phyloP scores from a whole-genome alignment of 2,888 invertebrate species.

The Metallyticus violacea region DNA sequence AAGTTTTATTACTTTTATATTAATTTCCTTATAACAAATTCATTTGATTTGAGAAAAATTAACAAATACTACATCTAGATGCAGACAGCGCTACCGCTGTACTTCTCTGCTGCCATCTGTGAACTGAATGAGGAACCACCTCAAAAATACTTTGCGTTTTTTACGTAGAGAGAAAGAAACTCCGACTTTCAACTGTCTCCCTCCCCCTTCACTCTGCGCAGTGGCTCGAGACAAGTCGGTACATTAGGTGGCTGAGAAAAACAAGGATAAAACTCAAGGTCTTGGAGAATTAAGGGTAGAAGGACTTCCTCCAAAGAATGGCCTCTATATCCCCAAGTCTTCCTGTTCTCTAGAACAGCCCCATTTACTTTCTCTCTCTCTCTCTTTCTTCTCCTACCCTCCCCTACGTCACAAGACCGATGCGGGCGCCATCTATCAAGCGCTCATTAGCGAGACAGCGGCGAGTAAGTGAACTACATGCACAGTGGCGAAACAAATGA shows the following conservation, averaged over 20 bases:
- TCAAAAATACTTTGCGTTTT: neutral
- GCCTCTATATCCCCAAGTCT: neutral
- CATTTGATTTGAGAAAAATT: no score
- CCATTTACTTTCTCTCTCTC: neutral
- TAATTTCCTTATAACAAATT: no score
- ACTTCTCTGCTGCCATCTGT: no score
- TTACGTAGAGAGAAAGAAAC: neutral
- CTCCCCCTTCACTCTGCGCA: neutral
- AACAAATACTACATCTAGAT: no score
- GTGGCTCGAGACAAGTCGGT: neutral
- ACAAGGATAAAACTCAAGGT: neutral
- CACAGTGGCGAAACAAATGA: conserved; percentile 21
- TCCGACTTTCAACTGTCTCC: neutral
- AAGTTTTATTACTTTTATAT: no score
- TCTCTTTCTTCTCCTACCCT: neutral
- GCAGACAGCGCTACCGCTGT: no score
- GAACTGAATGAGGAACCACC: no score
- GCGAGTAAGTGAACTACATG: conserved; percentile 19
- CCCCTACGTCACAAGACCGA: neutral
- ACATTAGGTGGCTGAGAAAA: neutral
- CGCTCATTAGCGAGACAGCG: conserved; percentile 26
- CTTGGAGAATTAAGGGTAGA: neutral
- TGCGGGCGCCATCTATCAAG: conserved; percentile 28
- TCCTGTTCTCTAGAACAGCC: neutral
- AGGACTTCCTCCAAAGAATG: no score